Percentiles rank a stretch among this genome's conserved stretches.
Evolutionary conservation across 2,797 vertebrate species (phyloP).

Genomic region (Neosilurus mollespiculum): DNA sequence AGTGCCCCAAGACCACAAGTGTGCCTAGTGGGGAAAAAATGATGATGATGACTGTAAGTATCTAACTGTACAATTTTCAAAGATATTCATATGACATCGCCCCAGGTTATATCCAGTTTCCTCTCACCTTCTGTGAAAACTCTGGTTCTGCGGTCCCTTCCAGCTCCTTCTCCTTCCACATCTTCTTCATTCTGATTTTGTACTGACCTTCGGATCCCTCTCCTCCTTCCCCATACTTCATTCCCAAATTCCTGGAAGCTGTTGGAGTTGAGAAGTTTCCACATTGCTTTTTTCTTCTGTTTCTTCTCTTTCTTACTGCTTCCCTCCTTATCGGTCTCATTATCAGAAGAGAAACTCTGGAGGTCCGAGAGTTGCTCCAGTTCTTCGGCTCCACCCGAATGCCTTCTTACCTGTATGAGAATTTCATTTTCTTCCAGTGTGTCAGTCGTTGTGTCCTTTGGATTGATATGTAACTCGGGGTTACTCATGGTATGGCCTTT

Average conservation of each 20-base stretch:
- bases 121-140: constrained; percentile 74
- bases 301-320: constrained; percentile 17
- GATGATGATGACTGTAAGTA: background rate
- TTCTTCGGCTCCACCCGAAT: constrained; percentile 25
- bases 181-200: constrained; percentile 61
- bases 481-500: constrained; percentile 5
- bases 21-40: no score
- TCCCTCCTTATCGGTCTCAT: constrained; percentile 36
- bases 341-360: constrained; percentile 36
- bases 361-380: constrained; percentile 1
- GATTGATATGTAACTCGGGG: constrained; percentile 49
- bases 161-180: constrained; percentile 64
- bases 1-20: no score
- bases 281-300: constrained; percentile 20
- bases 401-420: constrained; percentile 40
- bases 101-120: background rate
- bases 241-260: constrained; percentile 69
- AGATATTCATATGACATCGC: background rate
- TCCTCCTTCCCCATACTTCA: constrained; percentile 60
- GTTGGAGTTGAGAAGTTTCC: constrained; percentile 49
- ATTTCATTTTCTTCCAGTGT: constrained; percentile 43
- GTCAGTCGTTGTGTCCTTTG: constrained; percentile 58
- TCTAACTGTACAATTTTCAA: background rate
- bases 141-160: constrained; percentile 75
- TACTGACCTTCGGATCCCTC: constrained; percentile 67